phyloP scores from a whole-genome alignment of 2,113 vertebrate genomes.

The human region GRCh38 chr6:6503501-6504000 shows the following conservation, averaged over 20 bases:
- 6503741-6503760: not conserved
- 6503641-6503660: not conserved
- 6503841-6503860: not conserved
- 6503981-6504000: not conserved
- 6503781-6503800: not conserved
- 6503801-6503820: not conserved
- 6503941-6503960: not conserved
- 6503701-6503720: too few species aligned
- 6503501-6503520: not conserved
- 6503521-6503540: not conserved
- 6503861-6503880: not conserved
- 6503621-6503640: not conserved
- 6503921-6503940: not conserved
- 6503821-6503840: not conserved
- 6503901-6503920: not conserved
- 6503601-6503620: not conserved
- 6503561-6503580: not conserved
- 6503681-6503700: too few species aligned
- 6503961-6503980: not conserved
- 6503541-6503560: not conserved
- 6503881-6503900: not conserved
- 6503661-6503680: rapidly evolving
- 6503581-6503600: not conserved
- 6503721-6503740: rapidly evolving
- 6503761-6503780: not conserved